A percentile compares a stretch with the other conserved stretches of the same genome.
Evolutionary conservation across 2,113 vertebrate genomes (phyloP).

Genomic region (Etia nguti): DNA sequence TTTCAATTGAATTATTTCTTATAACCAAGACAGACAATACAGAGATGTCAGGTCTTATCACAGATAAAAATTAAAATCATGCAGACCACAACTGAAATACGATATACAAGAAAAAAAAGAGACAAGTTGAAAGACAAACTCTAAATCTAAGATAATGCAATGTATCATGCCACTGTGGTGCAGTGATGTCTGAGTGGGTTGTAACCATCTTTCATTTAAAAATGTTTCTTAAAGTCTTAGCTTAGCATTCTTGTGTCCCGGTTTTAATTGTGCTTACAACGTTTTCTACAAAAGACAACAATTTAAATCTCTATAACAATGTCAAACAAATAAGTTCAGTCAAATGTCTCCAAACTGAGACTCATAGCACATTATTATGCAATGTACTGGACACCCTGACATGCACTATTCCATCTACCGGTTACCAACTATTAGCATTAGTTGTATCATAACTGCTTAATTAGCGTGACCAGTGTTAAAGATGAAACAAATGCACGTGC

Average conservation of each 20-base stretch:
- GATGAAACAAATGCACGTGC: background rate
- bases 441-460: background rate
- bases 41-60: background rate
- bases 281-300: background rate
- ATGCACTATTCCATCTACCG: background rate
- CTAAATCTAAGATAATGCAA: too few relatives aligned
- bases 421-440: background rate
- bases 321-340: background rate
- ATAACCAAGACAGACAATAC: background rate
- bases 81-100: accelerated
- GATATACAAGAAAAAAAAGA: too few relatives aligned
- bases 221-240: too few relatives aligned
- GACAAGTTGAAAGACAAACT: too few relatives aligned
- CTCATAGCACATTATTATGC: background rate
- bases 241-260: too few relatives aligned
- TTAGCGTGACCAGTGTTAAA: background rate
- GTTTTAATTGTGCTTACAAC: background rate
- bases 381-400: background rate
- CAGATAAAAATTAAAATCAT: background rate
- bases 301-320: background rate
- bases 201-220: too few relatives aligned
- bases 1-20: background rate
- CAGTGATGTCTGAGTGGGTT: too few relatives aligned
- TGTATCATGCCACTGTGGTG: too few relatives aligned
- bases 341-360: background rate